Percentiles rank a stretch among this genome's conserved stretches.
Conservation (phyloP, 2,797 vertebrate species). For the Cyclura pinguis region DNA sequence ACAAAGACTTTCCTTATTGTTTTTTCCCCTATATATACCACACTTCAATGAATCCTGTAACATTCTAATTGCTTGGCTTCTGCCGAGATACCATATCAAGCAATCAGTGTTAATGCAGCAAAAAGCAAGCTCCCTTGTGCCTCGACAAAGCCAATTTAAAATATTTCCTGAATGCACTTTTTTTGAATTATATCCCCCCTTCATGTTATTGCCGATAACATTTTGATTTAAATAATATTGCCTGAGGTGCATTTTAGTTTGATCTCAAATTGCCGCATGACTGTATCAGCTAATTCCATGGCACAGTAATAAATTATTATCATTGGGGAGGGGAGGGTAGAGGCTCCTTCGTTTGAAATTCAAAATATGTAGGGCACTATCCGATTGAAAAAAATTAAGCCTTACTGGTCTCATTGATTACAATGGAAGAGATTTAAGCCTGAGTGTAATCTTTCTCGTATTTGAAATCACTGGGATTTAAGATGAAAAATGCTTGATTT, state of each 20-base stretch:
- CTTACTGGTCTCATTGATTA: not conserved
- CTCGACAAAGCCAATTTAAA: slow-evolving; percentile 64
- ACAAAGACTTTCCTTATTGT: slow-evolving; percentile 15
- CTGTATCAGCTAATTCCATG: slow-evolving; percentile 62
- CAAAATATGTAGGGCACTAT: slow-evolving; percentile 52
- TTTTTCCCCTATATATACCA: slow-evolving; percentile 35
- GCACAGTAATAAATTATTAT: slow-evolving; percentile 63
- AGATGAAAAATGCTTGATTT: not conserved
- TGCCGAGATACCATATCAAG: slow-evolving; percentile 47
- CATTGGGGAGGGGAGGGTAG: not conserved
- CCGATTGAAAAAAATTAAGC: not conserved
- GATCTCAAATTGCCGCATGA: slow-evolving; percentile 53
- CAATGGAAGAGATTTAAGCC: not conserved
- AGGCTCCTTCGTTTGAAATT: slow-evolving; percentile 57
- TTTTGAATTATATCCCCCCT: slow-evolving; percentile 51
- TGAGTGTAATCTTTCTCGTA: not conserved
- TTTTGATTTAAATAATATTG: slow-evolving; percentile 72
- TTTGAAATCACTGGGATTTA: not conserved
- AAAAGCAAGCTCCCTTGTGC: slow-evolving; percentile 56
- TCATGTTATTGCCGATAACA: slow-evolving; percentile 73
- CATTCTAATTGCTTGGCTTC: slow-evolving; percentile 61
- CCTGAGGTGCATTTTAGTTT: slow-evolving; percentile 47
- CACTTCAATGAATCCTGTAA: slow-evolving; percentile 43
- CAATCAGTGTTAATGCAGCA: slow-evolving; percentile 63
- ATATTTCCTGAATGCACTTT: slow-evolving; percentile 66